Evolutionary conservation across 2,797 vertebrate species (phyloP).

Genomic region (Chanos chanos): DNA sequence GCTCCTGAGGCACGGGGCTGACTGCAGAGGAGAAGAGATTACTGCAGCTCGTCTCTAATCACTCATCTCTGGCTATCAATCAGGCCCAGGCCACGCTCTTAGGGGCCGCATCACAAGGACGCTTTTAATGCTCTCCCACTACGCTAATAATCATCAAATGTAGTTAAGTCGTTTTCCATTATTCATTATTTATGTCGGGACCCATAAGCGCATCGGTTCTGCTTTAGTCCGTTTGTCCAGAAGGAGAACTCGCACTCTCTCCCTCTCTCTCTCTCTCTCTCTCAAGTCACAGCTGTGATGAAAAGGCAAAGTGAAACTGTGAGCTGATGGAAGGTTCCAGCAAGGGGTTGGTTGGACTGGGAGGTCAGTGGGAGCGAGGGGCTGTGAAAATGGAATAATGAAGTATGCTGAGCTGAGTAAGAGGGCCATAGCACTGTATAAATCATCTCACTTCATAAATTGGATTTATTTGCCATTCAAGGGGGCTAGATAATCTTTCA

Average conservation of each 20-base stretch:
- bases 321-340: conserved; percentile 33
- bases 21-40: conserved; percentile 48
- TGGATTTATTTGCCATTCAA: conserved; percentile 45
- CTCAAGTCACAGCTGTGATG: conserved; percentile 37
- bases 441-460: conserved; percentile 44
- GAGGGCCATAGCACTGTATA: conserved; percentile 24
- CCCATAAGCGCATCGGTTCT: conserved; percentile 45
- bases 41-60: conserved; percentile 53
- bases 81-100: conserved; percentile 28
- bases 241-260: too few species aligned
- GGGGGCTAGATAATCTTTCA: conserved; percentile 41
- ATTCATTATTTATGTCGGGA: conserved; percentile 46
- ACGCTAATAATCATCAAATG: conserved; percentile 51
- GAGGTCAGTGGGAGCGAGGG: conserved; percentile 22
- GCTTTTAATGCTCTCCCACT: conserved; percentile 53
- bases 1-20: conserved; percentile 38
- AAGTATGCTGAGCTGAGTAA: conserved; percentile 25
- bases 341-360: conserved; percentile 14
- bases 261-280: too few species aligned
- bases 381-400: conserved; percentile 36
- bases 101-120: conserved; percentile 50
- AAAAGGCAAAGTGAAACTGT: conserved; percentile 36
- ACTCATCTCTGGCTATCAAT: conserved; percentile 61
- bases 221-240: conserved; percentile 40
- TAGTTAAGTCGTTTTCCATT: conserved; percentile 54